Conservation (phyloP, 35 echinoderm and acorn worm species). For the Hemicentrotus pulcherrimus region DNA sequence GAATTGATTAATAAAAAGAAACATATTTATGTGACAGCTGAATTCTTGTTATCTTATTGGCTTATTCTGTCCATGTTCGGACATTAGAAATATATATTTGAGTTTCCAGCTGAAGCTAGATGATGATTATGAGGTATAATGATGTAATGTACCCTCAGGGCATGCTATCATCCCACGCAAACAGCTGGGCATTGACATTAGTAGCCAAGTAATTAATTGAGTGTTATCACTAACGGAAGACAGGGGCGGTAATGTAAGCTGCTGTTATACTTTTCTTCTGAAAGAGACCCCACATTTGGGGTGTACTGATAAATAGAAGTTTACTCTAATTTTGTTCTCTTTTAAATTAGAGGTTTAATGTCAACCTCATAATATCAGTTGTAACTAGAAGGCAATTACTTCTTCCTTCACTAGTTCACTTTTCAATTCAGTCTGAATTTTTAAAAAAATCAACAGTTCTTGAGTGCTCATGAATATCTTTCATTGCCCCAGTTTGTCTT, state of each 20-base stretch:
- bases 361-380: neutral
- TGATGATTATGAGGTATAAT: neutral
- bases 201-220: conserved; percentile 19
- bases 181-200: neutral
- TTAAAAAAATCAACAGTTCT: neutral
- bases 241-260: neutral
- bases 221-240: neutral
- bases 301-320: neutral
- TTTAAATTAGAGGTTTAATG: neutral
- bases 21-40: neutral
- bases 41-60: neutral
- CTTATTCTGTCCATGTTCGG: neutral
- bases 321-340: neutral
- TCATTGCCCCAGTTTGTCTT: neutral
- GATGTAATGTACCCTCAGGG: neutral
- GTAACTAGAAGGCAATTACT: neutral
- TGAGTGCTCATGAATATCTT: neutral
- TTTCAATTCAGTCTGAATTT: neutral
- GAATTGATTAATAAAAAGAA: neutral
- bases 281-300: neutral
- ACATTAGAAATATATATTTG: no score
- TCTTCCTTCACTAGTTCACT: neutral
- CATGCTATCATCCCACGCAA: neutral
- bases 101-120: neutral
- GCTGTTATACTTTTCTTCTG: neutral